These are phyloP conservation scores for Muscidifurax raptorellus DNA, from an alignment of 1,140 invertebrate species.

Conservation along the genomic window DNA sequence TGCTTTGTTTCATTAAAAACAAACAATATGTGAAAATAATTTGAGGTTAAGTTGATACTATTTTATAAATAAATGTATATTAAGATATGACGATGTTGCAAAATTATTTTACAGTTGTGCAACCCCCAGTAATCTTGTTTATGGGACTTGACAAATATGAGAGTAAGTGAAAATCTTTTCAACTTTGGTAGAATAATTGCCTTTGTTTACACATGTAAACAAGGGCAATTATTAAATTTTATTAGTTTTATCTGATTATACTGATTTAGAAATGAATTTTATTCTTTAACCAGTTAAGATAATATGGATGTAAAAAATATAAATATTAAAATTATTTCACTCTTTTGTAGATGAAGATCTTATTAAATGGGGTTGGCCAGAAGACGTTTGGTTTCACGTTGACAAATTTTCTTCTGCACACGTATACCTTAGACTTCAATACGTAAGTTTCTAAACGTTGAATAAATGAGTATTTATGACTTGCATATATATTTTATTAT, in stretches of 20 bases:
- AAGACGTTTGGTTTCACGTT: conserved; percentile 99
- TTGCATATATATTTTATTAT: conserved; percentile 28
- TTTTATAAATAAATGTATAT: conserved; percentile 40
- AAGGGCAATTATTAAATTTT: conserved; percentile 10
- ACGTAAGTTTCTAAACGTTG: conserved; percentile 78
- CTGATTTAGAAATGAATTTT: not conserved
- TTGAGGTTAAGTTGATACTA: conserved; percentile 28
- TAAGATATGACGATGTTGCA: conserved; percentile 35
- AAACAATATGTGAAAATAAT: not conserved
- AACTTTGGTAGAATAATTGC: conserved; percentile 50
- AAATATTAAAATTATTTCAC: conserved; percentile 39
- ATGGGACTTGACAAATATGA: conserved; percentile 98
- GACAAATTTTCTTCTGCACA: conserved; percentile 98
- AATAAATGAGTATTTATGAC: not conserved
- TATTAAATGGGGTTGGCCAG: conserved; percentile 99
- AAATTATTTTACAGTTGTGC: conserved; percentile 86
- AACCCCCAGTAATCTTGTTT: conserved; percentile 91
- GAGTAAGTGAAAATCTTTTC: conserved; percentile 81
- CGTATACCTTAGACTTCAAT: conserved; percentile 92
- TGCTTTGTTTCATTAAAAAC: not conserved
- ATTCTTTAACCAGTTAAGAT: not conserved
- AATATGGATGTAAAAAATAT: conserved; percentile 17
- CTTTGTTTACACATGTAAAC: not conserved
- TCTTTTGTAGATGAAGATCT: conserved; percentile 90
- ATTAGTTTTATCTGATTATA: conserved; percentile 1